Base-by-base conservation (phyloP, 2,113 vertebrate species). In the Chloropsis cyanopogon region DNA sequence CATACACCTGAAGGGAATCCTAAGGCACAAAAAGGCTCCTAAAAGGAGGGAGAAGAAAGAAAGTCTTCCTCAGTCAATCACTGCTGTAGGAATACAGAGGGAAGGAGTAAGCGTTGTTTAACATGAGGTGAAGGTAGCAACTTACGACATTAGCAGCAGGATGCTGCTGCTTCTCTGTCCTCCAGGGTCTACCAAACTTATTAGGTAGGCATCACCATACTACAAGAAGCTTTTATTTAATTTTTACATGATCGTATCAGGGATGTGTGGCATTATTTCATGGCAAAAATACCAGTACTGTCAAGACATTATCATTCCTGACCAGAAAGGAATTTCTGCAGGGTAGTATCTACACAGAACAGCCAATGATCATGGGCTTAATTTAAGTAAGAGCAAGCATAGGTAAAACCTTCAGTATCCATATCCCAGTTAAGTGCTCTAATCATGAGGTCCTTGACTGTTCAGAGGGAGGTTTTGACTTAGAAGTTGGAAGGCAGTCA, bases 161-260 rank as follows among this genome's bases (percentile, higher is more conserved):
- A 63, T 46, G 21, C 16, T 68, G 46, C 24, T 72, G 33, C 31
- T 82, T 46, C 37, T 71, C 47, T 59, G 70, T 31, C 35, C 72
- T 90, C 19, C 41, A 44, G 39, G 64, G 50, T 18, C 41, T 37
- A 35, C n/a, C 21, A 17, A 73, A 14, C 8, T 76, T 69, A 44
- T 44, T 53, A 73, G 46, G 35, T 16, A 77, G 41, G 31, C 26
- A 92, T 57, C 59, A 47, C 26, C 29, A 69, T 31, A 24, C 7
- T 39, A 72, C 42, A 3, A 31, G 17, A 19, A 88, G n/a, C 4
- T 69, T 60, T 66, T 53, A 50, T 24, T 84, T 63, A 49, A 18
- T n/a, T 80, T 61, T 52, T 14, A 53, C 25, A 42, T n/a, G 20
- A 50, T 39, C 0, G 0, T 29, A 39, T 2, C 52, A 17, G 10